phyloP scores from a whole-genome alignment of 2,113 vertebrate genomes.

The Oryzias melastigma region DNA sequence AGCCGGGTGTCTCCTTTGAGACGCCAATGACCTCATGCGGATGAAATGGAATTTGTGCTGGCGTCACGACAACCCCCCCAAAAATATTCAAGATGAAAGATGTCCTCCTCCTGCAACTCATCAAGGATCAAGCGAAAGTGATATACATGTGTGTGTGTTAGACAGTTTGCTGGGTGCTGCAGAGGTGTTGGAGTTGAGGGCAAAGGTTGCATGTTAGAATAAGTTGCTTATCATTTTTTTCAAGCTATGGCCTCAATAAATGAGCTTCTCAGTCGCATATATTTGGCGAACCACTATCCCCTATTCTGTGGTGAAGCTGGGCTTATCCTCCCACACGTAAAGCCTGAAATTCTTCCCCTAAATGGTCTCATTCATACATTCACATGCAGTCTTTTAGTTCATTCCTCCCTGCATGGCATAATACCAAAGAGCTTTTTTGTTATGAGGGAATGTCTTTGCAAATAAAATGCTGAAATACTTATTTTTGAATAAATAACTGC shows the following conservation, averaged over 20 bases:
- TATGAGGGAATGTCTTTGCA: not conserved
- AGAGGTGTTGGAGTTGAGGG: constrained; percentile 23
- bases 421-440: constrained; percentile 38
- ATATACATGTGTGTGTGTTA: constrained; percentile 1
- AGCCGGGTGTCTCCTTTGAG: constrained; percentile 42
- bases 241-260: not conserved
- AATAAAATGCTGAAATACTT: constrained; percentile 30
- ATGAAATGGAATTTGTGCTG: constrained; percentile 62
- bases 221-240: constrained; percentile 7
- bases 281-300: constrained; percentile 9
- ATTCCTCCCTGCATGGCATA: constrained; percentile 17
- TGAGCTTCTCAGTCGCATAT: not conserved
- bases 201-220: constrained; percentile 21
- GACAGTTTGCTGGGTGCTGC: not conserved
- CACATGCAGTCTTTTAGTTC: constrained; percentile 56
- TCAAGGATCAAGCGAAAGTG: constrained; percentile 3
- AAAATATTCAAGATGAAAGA: constrained; percentile 62
- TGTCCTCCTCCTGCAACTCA: constrained; percentile 40
- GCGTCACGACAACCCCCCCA: constrained; percentile 35
- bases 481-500: constrained; percentile 29
- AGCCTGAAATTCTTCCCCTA: constrained; percentile 16
- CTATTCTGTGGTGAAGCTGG: constrained; percentile 18
- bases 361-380: constrained; percentile 52
- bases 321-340: constrained; percentile 35
- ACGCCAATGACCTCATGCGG: constrained; percentile 57